These are phyloP conservation scores for Gadopsis bispinosus DNA, from an alignment of 2,797 vertebrate genomes.

Conservation along the genomic window DNA sequence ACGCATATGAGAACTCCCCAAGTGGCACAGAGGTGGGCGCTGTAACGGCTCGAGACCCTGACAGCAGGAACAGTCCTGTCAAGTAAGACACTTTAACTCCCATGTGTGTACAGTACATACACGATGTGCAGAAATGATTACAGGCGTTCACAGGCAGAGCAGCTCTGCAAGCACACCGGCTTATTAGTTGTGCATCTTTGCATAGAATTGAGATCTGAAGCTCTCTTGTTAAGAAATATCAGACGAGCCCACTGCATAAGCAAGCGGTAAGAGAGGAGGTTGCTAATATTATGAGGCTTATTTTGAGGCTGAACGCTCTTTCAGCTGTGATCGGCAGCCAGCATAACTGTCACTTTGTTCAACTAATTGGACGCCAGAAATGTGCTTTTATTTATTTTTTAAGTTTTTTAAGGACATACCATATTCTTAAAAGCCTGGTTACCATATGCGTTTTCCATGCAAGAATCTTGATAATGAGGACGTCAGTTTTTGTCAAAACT, in stretches of 20 bases:
- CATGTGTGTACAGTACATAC: not conserved
- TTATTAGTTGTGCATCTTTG: conserved; percentile 16
- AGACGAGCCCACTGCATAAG: not conserved
- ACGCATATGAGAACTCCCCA: conserved; percentile 93
- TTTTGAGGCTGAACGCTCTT: conserved; percentile 33
- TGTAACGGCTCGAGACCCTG: conserved; percentile 94
- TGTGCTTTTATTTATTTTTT: not conserved
- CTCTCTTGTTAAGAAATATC: not conserved
- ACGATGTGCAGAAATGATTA: conserved; percentile 10
- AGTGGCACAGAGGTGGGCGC: conserved; percentile 91
- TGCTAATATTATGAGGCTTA: conserved; percentile 17
- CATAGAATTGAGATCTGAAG: not conserved
- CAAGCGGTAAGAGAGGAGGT: conserved; percentile 8
- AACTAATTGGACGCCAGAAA: conserved; percentile 30
- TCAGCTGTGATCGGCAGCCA: conserved; percentile 28
- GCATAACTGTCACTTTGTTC: conserved; percentile 25
- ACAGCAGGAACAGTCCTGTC: conserved; percentile 91
- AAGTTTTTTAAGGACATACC: conserved; percentile 9
- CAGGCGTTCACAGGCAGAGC: not conserved
- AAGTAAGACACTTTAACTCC: conserved; percentile 84
- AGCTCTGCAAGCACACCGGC: not conserved
- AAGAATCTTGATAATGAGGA: not conserved
- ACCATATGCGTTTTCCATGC: not conserved
- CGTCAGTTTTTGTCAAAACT: not conserved
- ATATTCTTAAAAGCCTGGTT: not conserved